Base-by-base conservation (phyloP, 1,140 invertebrate species). In the Drosophila pachea region DNA sequence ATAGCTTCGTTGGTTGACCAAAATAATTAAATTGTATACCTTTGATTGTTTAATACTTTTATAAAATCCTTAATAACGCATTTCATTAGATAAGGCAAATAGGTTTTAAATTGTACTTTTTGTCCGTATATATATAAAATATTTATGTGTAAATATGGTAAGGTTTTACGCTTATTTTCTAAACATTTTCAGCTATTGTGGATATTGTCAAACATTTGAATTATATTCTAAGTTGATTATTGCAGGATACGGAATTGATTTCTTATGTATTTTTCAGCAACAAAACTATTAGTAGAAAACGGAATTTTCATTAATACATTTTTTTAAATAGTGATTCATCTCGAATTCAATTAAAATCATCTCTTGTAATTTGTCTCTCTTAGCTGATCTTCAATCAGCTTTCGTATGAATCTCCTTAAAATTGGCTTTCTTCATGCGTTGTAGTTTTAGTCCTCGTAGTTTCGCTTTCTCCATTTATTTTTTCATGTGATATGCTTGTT, bases 401-500 rank as follows among this genome's bases (percentile, higher is more conserved):
- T 38, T 16, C 31, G 29, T 32, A 22, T 59, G 32, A 8, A 32
- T 48, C n/a, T 67, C 4, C 45, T 61, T 78, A 89, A 73, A 89
- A 88, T 66, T 87, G 73, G 43, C 88, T 89, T 59, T 89, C 89
- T 55, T 89, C 86, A 29, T 78, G 87, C 16, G 76, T 74, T 49
- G 78, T 84, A 9, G 64, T 78, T 43, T 77, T 86, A 50, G 88
- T 75, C 32, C 75, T 87, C 14, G 64, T 52, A 16, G 64, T 67
- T 74, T 88, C 88, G 31, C 69, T 69, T 73, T 89, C 88, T 7
- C 89, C 89, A 62, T 89, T 89, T 7, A 76, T 79, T 12, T 87
- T 86, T 52, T 86, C 88, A 35, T 89, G 86, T 52, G 87, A 88
- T 73, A 89, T 86, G 58, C 74, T 89, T 9, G 89, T 89, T 12